Conservation (phyloP, 1,140 invertebrate genomes). For the Panulirus ornatus region DNA sequence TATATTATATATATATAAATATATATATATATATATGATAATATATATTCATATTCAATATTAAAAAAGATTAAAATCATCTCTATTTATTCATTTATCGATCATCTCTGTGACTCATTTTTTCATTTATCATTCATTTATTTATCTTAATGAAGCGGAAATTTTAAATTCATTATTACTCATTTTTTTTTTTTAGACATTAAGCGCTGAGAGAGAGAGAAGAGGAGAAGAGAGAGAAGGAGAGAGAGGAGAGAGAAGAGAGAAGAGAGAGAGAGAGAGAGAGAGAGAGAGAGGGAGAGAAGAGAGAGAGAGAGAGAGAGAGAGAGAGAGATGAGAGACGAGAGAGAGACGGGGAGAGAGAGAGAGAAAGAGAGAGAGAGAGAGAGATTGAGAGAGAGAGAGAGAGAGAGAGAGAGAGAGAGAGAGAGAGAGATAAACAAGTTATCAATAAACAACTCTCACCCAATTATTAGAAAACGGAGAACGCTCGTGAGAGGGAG, state of each 20-base stretch:
- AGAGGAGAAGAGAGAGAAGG: neutral
- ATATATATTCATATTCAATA: neutral
- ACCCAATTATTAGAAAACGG: too few relatives aligned
- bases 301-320: neutral
- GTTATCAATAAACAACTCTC: neutral
- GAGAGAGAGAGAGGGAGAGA: neutral
- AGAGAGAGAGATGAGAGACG: neutral
- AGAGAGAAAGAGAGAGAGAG: neutral
- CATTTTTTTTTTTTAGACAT: too few relatives aligned
- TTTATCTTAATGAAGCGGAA: too few relatives aligned
- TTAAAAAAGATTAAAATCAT: neutral
- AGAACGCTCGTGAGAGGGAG: neutral
- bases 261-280: slow-evolving; percentile 9
- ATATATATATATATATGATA: neutral
- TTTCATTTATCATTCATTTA: too few relatives aligned
- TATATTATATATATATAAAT: neutral
- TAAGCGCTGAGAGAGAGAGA: neutral
- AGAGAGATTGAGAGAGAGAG: neutral
- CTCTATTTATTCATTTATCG: too few relatives aligned
- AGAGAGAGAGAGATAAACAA: slow-evolving; percentile 2
- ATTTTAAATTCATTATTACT: too few relatives aligned
- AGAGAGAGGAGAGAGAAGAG: neutral
- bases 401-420: neutral
- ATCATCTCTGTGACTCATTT: too few relatives aligned
- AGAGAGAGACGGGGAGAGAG: neutral